phyloP scores from a whole-genome alignment of 2,113 vertebrate species.

The Syngnathus typhle region DNA sequence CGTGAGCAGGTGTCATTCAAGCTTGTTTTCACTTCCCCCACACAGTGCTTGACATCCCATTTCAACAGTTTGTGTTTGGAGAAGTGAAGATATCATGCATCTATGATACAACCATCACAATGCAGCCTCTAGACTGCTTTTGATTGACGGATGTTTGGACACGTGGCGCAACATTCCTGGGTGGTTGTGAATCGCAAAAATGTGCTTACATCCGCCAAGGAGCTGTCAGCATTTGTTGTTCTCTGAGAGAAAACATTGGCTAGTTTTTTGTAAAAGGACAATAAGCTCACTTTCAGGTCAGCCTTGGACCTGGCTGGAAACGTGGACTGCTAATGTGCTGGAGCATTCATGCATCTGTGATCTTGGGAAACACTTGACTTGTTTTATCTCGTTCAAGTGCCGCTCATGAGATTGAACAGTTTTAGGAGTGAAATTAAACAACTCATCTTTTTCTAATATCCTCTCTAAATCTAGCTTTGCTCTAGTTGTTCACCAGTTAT shows the following conservation, averaged over 20 bases:
- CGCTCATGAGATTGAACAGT: constrained; percentile 35
- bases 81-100: background rate
- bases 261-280: background rate
- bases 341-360: background rate
- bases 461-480: constrained; percentile 9
- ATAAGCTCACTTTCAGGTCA: background rate
- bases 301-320: background rate
- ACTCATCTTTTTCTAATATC: constrained; percentile 2
- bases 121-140: background rate
- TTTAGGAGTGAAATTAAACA: constrained; percentile 33
- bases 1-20: background rate
- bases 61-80: background rate
- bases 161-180: background rate
- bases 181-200: background rate
- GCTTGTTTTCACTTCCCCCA: background rate
- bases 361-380: background rate
- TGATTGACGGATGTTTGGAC: background rate
- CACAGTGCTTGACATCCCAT: background rate
- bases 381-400: constrained; percentile 12
- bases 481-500: too few species aligned
- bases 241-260: background rate
- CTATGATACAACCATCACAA: background rate
- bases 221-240: background rate
- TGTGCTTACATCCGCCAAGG: background rate
- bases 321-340: background rate